phyloP scores from a whole-genome alignment of 2,113 vertebrate genomes.

The Emberiza fucata region DNA sequence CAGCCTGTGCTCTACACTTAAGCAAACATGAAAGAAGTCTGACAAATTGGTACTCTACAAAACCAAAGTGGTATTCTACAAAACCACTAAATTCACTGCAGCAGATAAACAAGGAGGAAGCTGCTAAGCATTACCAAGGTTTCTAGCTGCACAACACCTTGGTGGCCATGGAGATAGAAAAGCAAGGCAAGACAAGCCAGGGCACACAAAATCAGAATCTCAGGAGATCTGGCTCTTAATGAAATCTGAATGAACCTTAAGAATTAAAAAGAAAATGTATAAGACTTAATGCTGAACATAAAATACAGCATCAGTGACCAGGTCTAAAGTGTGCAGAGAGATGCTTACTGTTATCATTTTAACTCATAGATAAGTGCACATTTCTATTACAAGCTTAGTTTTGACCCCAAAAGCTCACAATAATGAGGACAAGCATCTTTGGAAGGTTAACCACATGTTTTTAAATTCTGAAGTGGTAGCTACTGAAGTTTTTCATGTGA shows the following conservation, averaged over 20 bases:
- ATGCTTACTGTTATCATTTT: not conserved
- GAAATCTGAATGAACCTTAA: not conserved
- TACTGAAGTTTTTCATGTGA: not conserved
- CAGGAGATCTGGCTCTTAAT: not conserved
- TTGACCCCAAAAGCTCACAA: not conserved
- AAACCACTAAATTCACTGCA: not conserved
- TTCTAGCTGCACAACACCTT: not conserved
- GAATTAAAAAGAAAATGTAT: not conserved
- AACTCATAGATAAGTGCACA: not conserved
- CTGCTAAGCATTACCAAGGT: not conserved
- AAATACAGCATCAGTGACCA: not conserved
- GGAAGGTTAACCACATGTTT: not conserved
- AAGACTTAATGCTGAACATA: not conserved
- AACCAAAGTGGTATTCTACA: not conserved
- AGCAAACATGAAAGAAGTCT: not conserved
- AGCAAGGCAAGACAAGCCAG: not conserved
- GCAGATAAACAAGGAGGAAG: not conserved
- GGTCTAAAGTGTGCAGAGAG: not conserved
- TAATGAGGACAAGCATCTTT: not conserved
- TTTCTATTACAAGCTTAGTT: not conserved
- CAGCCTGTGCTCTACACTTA: not conserved
- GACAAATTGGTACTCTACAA: not conserved
- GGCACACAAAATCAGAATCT: not conserved
- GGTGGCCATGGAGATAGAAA: not conserved
- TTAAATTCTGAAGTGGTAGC: not conserved